Base-by-base conservation (phyloP, 2,888 invertebrate species). In the Andrena camellia region DNA sequence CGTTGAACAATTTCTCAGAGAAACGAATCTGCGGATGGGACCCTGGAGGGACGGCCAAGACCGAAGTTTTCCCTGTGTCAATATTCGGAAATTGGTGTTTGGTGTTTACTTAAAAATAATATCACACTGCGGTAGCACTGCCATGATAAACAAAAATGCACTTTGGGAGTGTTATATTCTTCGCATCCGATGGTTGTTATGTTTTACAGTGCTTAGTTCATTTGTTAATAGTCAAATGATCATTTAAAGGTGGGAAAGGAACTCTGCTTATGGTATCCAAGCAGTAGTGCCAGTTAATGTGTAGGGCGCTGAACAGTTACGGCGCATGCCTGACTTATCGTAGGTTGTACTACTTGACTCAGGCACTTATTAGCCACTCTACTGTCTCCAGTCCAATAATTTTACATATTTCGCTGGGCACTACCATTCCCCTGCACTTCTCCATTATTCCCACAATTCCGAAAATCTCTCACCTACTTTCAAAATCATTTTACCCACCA, bases 11-110 rank as follows among this genome's bases (percentile, higher is more conserved):
- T 83, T 84, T 82, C 77, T 85, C 78, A 60, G 57, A 26, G 86
- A 84, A 89, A 68, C 63, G 62, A 84, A 87, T 89, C 84, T 78
- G n/a, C 35, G 48, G 69, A 76, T 59, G 57, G 35, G 4, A 76
- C 23, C 59, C 50, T 48, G 31, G 17, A 29, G 26, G 10, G 50
- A 6, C 23, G 50, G 42, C 13, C 13, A 42, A 13, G 42, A 10
- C 13, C 3, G 13, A 42, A 17, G 17, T 42, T 42, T 42, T 42
- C 17, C 0, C 1, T 17, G 42, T 17, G 42, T 42, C 42, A 1
- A 42, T 17, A 17, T 42, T 17, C 4, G 4, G 42, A 42, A 42
- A 42, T 42, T 42, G 42, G 17, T 42, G 42, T 5, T 42, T 5
- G 42, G 4, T 0, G 42, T 42, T 42, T 17, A 42, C 17, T 42